These are phyloP conservation scores for Aleiodes alternator DNA, from an alignment of 2,888 invertebrate species.

Conservation along the genomic window DNA sequence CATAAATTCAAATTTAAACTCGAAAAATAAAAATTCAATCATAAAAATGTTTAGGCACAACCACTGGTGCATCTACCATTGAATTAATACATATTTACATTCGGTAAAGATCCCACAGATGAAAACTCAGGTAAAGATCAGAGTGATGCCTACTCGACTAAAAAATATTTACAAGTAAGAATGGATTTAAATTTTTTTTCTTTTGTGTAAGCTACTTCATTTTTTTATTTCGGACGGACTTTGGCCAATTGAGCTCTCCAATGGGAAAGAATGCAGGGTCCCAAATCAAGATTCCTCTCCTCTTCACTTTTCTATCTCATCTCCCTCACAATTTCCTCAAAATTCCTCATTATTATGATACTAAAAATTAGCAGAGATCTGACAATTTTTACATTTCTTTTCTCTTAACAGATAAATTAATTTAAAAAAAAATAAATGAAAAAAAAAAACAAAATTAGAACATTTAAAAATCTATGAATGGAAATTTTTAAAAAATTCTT, in stretches of 20 bases:
- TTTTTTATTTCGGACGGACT: constrained; percentile 72
- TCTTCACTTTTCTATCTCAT: constrained; percentile 22
- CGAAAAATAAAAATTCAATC: not conserved
- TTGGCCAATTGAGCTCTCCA: constrained; percentile 63
- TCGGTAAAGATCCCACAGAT: constrained; percentile 32
- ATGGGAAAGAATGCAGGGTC: constrained; percentile 43
- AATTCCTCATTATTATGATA: too few species aligned
- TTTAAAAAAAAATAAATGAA: too few species aligned
- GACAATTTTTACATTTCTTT: too few species aligned
- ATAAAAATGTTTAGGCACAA: constrained; percentile 41
- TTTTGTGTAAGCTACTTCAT: constrained; percentile 40
- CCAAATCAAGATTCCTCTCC: constrained; percentile 41
- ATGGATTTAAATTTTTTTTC: not conserved
- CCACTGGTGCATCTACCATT: constrained; percentile 36
- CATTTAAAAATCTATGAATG: too few species aligned
- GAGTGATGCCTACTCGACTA: not conserved
- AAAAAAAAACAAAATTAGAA: too few species aligned
- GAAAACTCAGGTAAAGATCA: not conserved
- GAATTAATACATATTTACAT: constrained; percentile 45
- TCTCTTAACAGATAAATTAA: too few species aligned
- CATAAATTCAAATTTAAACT: too few species aligned
- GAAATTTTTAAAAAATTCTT: too few species aligned
- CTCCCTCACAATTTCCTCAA: not conserved
- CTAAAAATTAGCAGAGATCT: too few species aligned
- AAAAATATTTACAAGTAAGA: constrained; percentile 38